A percentile compares a stretch with the other conserved stretches of the same genome.
Evolutionary conservation across 2,888 invertebrate genomes (phyloP).

Genomic region (Pterostichus niger): DNA sequence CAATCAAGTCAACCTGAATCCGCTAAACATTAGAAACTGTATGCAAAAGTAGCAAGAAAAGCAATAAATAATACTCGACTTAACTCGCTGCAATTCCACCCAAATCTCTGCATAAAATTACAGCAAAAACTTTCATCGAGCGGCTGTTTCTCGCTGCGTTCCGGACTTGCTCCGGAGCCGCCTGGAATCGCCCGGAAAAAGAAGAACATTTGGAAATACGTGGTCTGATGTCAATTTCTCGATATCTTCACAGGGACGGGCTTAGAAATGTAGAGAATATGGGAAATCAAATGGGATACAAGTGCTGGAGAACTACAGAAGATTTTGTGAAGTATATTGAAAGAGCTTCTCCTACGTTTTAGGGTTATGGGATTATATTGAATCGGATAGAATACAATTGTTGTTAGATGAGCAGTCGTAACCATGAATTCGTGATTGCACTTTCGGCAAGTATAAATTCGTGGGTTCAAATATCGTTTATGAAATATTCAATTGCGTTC

Average conservation of each 20-base stretch:
- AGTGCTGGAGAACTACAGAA: background rate
- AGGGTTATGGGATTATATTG: too few relatives aligned
- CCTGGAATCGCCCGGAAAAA: background rate
- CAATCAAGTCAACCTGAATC: conserved; percentile 3
- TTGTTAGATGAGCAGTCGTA: too few relatives aligned
- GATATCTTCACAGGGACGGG: background rate
- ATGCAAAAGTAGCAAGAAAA: conserved; percentile 31
- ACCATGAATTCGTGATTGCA: too few relatives aligned
- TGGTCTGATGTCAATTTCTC: conserved; percentile 32
- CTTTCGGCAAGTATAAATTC: too few relatives aligned
- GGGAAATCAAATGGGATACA: background rate
- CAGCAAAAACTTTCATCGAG: conserved; percentile 47
- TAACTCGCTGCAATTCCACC: conserved; percentile 24
- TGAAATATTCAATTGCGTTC: too few relatives aligned
- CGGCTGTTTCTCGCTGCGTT: conserved; percentile 28
- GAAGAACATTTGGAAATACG: conserved; percentile 20
- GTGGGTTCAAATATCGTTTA: too few relatives aligned
- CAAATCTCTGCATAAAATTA: conserved; percentile 48
- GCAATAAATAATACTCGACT: conserved; percentile 49
- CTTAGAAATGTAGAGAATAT: background rate
- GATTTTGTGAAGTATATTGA: background rate
- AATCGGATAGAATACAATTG: too few relatives aligned
- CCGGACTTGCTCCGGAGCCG: conserved; percentile 5
- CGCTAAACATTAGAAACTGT: conserved; percentile 9
- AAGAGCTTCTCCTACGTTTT: too few relatives aligned